Percentiles rank a stretch among this genome's conserved stretches.
Evolutionary conservation across 2,888 invertebrate species (phyloP).

Genomic region (Lamproptera curius): DNA sequence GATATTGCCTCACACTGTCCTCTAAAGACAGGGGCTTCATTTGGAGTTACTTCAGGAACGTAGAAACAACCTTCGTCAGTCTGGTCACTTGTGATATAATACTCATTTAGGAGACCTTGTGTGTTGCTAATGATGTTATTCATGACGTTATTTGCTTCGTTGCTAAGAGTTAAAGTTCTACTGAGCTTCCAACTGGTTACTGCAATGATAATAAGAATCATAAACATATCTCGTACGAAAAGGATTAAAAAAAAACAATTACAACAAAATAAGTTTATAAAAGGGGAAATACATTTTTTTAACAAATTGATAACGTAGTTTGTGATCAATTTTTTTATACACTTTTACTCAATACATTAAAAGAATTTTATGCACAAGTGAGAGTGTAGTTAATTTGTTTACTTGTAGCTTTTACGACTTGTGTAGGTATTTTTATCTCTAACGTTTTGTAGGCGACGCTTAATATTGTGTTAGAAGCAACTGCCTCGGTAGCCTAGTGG

Average conservation of each 20-base stretch:
- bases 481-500: too few species aligned
- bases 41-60: conserved; percentile 41
- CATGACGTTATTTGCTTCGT: conserved; percentile 35
- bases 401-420: too few species aligned
- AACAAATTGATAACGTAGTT: too few species aligned
- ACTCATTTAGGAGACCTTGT: conserved; percentile 47
- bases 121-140: conserved; percentile 39
- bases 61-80: conserved; percentile 58
- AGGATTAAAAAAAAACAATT: neutral
- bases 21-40: conserved; percentile 46
- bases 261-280: neutral
- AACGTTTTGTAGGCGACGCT: too few species aligned
- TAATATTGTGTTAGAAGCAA: too few species aligned
- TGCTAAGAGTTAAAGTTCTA: conserved; percentile 36
- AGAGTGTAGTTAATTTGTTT: too few species aligned
- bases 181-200: conserved; percentile 66
- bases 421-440: too few species aligned
- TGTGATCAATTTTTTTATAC: too few species aligned
- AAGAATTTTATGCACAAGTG: too few species aligned
- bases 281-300: too few species aligned
- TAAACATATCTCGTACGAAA: too few species aligned
- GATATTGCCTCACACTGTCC: conserved; percentile 47
- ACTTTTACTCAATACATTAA: too few species aligned
- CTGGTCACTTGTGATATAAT: conserved; percentile 50
- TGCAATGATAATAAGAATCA: conserved; percentile 30